These are phyloP conservation scores for Hypanus sabinus DNA, from an alignment of 2,113 vertebrate species.

Conservation along the genomic window DNA sequence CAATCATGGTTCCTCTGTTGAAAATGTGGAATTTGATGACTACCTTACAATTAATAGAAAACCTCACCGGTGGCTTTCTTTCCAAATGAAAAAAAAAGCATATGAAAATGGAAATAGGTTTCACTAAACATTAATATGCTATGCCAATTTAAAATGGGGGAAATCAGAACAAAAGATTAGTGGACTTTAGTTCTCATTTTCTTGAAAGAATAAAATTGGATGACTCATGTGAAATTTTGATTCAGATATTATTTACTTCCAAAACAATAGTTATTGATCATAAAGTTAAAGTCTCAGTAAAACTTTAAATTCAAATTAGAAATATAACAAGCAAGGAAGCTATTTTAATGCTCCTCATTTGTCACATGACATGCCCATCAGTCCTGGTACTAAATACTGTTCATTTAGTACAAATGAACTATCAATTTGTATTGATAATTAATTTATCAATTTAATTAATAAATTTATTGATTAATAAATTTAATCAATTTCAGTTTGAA, in stretches of 20 bases:
- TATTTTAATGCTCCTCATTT: background rate
- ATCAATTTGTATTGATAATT: too few relatives aligned
- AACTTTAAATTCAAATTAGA: slow-evolving; percentile 8
- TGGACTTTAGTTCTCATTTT: background rate
- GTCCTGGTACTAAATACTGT: background rate
- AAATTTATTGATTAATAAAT: too few relatives aligned
- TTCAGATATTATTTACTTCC: background rate
- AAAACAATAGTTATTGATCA: too few relatives aligned
- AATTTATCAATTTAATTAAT: too few relatives aligned
- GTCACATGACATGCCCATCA: background rate
- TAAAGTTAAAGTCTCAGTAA: background rate
- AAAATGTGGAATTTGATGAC: background rate
- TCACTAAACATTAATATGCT: slow-evolving; percentile 8
- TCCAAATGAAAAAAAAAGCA: background rate
- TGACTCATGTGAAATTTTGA: background rate
- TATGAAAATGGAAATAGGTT: slow-evolving; percentile 1
- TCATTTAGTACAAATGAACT: background rate
- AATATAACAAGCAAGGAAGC: background rate
- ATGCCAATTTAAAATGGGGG: background rate
- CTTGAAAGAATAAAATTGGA: background rate
- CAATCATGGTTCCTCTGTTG: background rate
- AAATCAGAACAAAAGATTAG: background rate
- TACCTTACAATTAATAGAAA: slow-evolving; percentile 2
- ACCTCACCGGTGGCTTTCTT: background rate
- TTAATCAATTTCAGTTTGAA: background rate